Conservation (phyloP, 1,140 invertebrate species). For the Pseudomyrmex gracilis region DNA sequence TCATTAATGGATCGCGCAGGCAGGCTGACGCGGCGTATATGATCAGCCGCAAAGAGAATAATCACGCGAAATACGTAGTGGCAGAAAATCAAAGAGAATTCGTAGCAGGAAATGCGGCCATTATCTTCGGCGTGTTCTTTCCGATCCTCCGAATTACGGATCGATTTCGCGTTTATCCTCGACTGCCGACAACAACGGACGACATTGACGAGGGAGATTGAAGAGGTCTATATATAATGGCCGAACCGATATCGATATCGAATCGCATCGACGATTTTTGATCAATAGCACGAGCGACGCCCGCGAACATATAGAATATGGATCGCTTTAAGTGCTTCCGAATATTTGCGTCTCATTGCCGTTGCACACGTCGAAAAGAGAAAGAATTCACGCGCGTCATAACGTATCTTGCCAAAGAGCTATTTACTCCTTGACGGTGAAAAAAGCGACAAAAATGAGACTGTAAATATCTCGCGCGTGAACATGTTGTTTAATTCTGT, state of each 20-base stretch:
- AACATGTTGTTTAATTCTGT: background rate
- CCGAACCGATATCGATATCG: background rate
- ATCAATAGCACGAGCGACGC: slow-evolving; percentile 9
- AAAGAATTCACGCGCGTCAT: slow-evolving; percentile 24
- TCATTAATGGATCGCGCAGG: slow-evolving; percentile 44
- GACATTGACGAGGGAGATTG: background rate
- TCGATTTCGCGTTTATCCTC: slow-evolving; percentile 55
- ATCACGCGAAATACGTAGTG: slow-evolving; percentile 46
- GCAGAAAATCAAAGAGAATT: slow-evolving; percentile 69
- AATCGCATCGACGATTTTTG: slow-evolving; percentile 36
- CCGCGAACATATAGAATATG: background rate
- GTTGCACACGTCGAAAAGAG: slow-evolving; percentile 17
- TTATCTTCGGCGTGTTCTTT: slow-evolving; percentile 56
- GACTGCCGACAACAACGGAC: background rate
- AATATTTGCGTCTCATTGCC: slow-evolving; percentile 41
- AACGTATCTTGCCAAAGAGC: slow-evolving; percentile 24
- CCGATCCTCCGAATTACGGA: slow-evolving; percentile 48
- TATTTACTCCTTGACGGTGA: slow-evolving; percentile 4
- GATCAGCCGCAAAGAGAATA: slow-evolving; percentile 64
- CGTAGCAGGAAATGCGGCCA: slow-evolving; percentile 44
- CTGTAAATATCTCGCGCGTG: slow-evolving; percentile 39
- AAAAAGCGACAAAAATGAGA: background rate
- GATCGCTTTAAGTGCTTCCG: slow-evolving; percentile 48
- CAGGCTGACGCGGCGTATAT: background rate
- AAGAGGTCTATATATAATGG: background rate